phyloP scores from a whole-genome alignment of 2,113 vertebrate genomes.

The Halichoeres trimaculatus region DNA sequence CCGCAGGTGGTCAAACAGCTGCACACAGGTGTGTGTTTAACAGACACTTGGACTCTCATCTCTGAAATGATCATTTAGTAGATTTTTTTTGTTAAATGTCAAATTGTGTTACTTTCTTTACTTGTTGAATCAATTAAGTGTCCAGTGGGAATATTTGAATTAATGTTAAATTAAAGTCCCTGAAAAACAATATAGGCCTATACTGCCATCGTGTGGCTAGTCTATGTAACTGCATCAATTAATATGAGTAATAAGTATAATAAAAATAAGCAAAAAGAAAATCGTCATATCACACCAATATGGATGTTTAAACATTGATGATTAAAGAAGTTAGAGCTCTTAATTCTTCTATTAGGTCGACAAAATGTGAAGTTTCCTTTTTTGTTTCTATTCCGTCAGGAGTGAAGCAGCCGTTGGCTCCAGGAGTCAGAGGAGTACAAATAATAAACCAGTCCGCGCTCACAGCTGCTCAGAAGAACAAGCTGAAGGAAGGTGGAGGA shows the following conservation, averaged over 20 bases:
- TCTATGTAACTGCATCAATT: not conserved
- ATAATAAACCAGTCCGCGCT: slow-evolving; percentile 80
- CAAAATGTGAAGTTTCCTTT: slow-evolving; percentile 1
- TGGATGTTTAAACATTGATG: too few relatives aligned
- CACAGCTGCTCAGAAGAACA: slow-evolving; percentile 88
- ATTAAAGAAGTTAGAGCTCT: too few relatives aligned
- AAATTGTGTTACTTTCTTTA: not conserved
- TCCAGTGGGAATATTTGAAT: not conserved
- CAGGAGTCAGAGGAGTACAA: slow-evolving; percentile 86
- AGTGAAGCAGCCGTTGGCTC: slow-evolving; percentile 86
- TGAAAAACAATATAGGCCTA: not conserved
- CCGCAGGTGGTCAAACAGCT: slow-evolving; percentile 89
- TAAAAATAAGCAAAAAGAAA: too few relatives aligned
- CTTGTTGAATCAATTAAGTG: not conserved
- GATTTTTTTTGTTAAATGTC: not conserved
- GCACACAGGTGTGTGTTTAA: slow-evolving; percentile 84
- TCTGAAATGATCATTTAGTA: not conserved
- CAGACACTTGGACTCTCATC: not conserved
- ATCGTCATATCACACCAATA: too few relatives aligned
- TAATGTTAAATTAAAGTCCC: not conserved
- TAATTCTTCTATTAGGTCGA: too few relatives aligned
- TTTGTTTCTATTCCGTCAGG: slow-evolving; percentile 76
- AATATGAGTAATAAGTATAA: too few relatives aligned
- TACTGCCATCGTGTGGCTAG: slow-evolving; percentile 60
- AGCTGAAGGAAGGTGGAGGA: slow-evolving; percentile 91